Percentiles rank a stretch among this genome's conserved stretches.
Evolutionary conservation across 2,797 vertebrate species (phyloP).

Genomic region (Masticophis lateralis): DNA sequence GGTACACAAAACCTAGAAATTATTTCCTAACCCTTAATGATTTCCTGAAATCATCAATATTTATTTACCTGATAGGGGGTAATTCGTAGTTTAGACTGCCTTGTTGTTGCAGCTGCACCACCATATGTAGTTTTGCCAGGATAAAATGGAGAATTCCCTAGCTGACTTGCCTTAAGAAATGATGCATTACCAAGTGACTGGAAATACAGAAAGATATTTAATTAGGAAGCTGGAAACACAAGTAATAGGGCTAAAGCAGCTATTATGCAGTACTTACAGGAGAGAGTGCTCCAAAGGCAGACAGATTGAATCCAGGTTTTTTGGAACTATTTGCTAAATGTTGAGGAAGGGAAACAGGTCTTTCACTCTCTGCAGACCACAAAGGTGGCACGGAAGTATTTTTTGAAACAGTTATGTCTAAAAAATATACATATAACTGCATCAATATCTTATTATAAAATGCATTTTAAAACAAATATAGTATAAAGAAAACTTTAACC

Average conservation of each 20-base stretch:
- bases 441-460: background rate
- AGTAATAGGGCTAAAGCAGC: constrained; percentile 25
- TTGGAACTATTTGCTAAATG: constrained; percentile 83
- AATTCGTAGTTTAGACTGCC: constrained; percentile 73
- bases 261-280: constrained; percentile 68
- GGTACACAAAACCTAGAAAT: background rate
- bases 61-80: constrained; percentile 87
- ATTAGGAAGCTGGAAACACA: constrained; percentile 47
- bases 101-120: constrained; percentile 83
- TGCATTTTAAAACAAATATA: background rate
- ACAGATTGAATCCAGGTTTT: constrained; percentile 94
- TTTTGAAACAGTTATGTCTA: constrained; percentile 91
- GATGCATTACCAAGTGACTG: constrained; percentile 88
- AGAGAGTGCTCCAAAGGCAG: constrained; percentile 84
- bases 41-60: background rate
- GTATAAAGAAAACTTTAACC: background rate
- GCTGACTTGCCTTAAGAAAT: constrained; percentile 85
- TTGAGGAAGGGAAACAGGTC: constrained; percentile 81
- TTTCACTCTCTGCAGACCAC: constrained; percentile 91
- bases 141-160: constrained; percentile 96
- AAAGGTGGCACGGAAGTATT: constrained; percentile 82
- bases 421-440: constrained; percentile 25
- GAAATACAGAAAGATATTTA: constrained; percentile 33
- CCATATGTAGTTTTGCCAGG: constrained; percentile 95
- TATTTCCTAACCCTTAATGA: background rate